Conservation (phyloP, 2,113 vertebrate species). For the Catharus minimus region DNA sequence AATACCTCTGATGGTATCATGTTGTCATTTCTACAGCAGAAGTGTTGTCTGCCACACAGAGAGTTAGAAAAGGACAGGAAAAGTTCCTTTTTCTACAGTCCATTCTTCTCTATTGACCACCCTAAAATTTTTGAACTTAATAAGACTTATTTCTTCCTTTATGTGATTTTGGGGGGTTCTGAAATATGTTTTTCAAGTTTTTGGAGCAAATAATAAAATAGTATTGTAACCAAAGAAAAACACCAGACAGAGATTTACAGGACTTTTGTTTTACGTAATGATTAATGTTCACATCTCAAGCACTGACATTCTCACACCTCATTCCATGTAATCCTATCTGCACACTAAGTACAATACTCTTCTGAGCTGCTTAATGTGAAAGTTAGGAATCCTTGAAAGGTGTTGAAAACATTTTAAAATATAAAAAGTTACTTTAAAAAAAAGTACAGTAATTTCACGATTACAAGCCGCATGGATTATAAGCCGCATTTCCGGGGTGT, state of each 20-base stretch:
- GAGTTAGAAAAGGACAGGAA: not conserved
- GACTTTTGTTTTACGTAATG: not conserved
- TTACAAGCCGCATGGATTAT: too few relatives aligned
- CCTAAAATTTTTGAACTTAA: not conserved
- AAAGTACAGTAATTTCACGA: not conserved
- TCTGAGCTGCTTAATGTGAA: not conserved
- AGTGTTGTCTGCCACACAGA: rapidly evolving
- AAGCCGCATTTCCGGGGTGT: too few relatives aligned
- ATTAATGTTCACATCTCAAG: not conserved
- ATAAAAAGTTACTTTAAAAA: not conserved
- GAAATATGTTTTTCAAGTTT: not conserved
- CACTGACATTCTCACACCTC: not conserved
- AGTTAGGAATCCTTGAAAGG: not conserved
- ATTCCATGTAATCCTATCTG: not conserved
- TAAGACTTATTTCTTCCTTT: not conserved
- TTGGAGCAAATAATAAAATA: not conserved
- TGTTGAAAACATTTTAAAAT: not conserved
- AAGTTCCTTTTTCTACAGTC: not conserved
- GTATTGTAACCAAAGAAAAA: not conserved
- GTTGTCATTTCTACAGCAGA: not conserved
- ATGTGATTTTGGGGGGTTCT: not conserved
- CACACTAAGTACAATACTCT: not conserved
- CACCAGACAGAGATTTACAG: not conserved
- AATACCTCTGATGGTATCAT: not conserved
- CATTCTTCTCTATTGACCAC: not conserved